Percentiles rank a stretch among this genome's conserved stretches.
These are phyloP conservation scores for Gambusia yucatana DNA, from an alignment of 2,797 vertebrate species.

Conservation along the genomic window DNA sequence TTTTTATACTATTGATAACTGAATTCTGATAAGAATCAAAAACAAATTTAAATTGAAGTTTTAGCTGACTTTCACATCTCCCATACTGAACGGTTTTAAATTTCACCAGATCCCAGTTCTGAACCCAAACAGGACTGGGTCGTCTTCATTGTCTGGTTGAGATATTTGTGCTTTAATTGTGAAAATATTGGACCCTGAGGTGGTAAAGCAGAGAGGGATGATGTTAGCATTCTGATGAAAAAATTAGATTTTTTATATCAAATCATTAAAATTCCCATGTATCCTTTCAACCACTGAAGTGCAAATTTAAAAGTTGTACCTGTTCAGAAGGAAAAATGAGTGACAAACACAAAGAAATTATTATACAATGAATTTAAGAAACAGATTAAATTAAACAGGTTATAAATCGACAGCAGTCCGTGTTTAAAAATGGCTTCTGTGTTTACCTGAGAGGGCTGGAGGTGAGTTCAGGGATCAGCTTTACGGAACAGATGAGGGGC, in stretches of 20 bases:
- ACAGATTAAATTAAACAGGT: neutral
- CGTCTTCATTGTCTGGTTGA: neutral
- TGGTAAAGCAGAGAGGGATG: too few species aligned
- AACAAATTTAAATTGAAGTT: neutral
- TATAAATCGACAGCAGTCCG: too few species aligned
- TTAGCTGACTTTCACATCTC: neutral
- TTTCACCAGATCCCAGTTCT: neutral
- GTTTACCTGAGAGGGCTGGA: neutral
- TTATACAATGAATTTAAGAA: too few species aligned
- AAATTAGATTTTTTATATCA: neutral
- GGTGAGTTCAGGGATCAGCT: neutral
- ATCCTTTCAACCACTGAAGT: neutral
- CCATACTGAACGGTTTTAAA: neutral
- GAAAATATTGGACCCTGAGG: neutral
- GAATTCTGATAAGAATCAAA: neutral
- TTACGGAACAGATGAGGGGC: neutral
- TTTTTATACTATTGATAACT: neutral
- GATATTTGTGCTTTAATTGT: neutral
- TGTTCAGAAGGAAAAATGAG: neutral
- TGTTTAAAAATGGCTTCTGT: neutral
- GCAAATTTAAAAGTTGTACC: constrained; percentile 3
- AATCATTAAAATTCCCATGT: neutral
- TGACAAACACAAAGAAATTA: neutral
- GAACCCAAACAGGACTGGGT: neutral
- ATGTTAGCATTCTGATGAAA: neutral